Conservation (phyloP, 2,797 vertebrate genomes). For the Buphagus erythrorhynchus region DNA sequence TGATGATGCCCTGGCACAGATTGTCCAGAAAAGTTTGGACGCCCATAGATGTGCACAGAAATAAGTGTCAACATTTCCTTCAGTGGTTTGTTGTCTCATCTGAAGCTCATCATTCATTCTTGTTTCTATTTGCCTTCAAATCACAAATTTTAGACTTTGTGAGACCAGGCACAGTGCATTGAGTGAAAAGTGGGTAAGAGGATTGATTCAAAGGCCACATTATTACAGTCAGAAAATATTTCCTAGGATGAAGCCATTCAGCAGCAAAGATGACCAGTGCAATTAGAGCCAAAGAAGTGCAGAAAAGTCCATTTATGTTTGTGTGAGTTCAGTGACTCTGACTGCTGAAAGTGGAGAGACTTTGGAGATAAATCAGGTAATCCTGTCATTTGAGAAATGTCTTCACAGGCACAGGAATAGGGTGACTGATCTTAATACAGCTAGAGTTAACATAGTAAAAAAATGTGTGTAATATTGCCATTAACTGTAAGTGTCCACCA, state of each 20-base stretch:
- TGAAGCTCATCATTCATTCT: neutral
- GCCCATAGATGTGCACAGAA: neutral
- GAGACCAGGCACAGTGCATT: neutral
- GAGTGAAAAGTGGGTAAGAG: neutral
- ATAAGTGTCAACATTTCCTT: neutral
- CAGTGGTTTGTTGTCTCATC: neutral
- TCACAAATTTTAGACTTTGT: neutral
- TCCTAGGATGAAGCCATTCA: neutral
- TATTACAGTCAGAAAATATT: neutral
- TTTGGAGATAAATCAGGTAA: neutral
- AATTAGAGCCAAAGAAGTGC: neutral
- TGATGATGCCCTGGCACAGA: neutral
- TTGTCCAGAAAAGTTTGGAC: neutral
- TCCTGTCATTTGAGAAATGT: neutral
- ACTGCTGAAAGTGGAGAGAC: neutral
- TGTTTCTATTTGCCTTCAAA: neutral
- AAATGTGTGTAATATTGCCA: neutral
- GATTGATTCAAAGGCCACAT: neutral
- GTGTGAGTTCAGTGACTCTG: neutral
- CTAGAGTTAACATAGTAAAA: neutral
- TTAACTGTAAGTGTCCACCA: neutral
- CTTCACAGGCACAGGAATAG: neutral
- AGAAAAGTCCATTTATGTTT: neutral
- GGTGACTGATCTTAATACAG: neutral
- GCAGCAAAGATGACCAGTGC: neutral